phyloP scores from a whole-genome alignment of 2,113 vertebrate species.

The Oxyura jamaicensis region DNA sequence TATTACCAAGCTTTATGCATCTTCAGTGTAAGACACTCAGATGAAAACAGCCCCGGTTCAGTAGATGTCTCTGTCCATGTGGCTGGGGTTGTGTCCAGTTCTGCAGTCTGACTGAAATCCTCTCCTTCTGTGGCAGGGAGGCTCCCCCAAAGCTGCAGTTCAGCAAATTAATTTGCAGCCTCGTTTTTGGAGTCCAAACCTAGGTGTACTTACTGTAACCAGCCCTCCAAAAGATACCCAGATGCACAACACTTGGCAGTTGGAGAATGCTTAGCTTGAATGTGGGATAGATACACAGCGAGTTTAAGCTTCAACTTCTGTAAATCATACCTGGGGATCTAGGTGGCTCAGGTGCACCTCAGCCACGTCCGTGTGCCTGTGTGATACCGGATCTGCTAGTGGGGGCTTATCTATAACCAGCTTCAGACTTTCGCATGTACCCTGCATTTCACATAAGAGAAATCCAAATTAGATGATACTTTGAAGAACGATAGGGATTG shows the following conservation, averaged over 20 bases:
- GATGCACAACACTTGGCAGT: not conserved
- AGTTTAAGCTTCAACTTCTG: not conserved
- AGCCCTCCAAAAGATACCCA: not conserved
- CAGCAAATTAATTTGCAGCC: not conserved
- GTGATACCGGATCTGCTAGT: not conserved
- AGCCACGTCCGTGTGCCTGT: not conserved
- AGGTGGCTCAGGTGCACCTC: not conserved
- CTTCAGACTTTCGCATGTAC: not conserved
- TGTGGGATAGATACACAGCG: not conserved
- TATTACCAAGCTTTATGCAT: slow-evolving; percentile 42
- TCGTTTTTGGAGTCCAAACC: not conserved
- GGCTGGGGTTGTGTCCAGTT: not conserved
- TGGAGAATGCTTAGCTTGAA: not conserved
- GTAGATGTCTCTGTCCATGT: not conserved
- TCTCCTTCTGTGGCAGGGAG: not conserved
- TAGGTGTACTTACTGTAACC: not conserved
- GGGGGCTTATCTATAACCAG: not conserved
- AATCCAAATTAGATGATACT: not conserved
- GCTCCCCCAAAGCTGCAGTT: not conserved
- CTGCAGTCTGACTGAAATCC: not conserved
- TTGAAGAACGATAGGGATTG: not conserved
- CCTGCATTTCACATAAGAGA: not conserved
- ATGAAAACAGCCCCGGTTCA: slow-evolving; percentile 26
- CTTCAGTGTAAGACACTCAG: slow-evolving; percentile 23
- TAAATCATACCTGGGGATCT: not conserved